These are phyloP conservation scores for Pseudochromis fuscus DNA, from an alignment of 2,797 vertebrate species.

Conservation along the genomic window DNA sequence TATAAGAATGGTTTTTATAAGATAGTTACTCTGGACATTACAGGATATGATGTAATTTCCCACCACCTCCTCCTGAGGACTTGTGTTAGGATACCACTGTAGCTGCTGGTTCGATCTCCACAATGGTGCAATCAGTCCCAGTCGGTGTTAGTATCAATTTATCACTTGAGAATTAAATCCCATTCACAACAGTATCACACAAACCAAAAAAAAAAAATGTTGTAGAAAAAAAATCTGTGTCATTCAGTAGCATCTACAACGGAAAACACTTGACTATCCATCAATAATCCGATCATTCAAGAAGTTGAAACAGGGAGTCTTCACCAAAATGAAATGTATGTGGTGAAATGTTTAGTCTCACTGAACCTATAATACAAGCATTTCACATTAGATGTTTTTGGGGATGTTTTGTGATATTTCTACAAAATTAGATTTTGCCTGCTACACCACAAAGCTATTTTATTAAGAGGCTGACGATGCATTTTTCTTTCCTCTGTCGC, in stretches of 20 bases:
- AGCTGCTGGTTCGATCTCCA: no score
- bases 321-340: conserved; percentile 19
- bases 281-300: conserved; percentile 9
- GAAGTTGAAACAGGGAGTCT: neutral
- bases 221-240: no score
- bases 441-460: conserved; percentile 5
- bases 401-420: conserved; percentile 13
- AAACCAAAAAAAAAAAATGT: neutral
- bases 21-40: no score
- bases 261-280: neutral
- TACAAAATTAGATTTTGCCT: neutral
- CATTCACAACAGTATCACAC: neutral
- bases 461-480: conserved; percentile 6
- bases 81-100: no score
- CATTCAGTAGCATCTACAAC: neutral
- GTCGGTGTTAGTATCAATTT: no score
- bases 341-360: conserved; percentile 18
- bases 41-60: no score
- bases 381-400: conserved; percentile 33
- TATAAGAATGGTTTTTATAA: no score
- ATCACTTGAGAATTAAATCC: neutral
- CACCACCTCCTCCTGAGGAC: no score
- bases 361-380: conserved; percentile 20
- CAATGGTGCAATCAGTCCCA: no score
- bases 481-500: conserved; percentile 14